Conservation (phyloP, 2,888 invertebrate species). For the Monopis laevigella region DNA sequence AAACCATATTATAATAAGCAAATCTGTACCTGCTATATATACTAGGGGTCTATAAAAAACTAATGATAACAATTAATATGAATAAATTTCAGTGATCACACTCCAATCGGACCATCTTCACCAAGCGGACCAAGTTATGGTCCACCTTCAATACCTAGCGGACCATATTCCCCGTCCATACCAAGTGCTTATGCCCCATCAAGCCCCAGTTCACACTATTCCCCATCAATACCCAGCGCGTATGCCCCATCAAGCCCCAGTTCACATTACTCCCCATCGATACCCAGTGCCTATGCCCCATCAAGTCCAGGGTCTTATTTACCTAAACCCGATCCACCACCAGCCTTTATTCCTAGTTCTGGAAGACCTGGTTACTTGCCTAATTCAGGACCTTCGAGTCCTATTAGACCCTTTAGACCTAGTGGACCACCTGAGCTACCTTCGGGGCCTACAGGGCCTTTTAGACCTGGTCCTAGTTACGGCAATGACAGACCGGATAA, state of each 20-base stretch:
- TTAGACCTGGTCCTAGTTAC: not conserved
- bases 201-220: constrained; percentile 12
- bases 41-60: too few relatives aligned
- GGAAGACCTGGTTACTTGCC: constrained; percentile 4
- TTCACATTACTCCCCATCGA: not conserved
- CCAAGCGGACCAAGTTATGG: constrained; percentile 12
- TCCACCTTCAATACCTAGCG: constrained; percentile 20
- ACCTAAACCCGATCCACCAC: constrained; percentile 1
- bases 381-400: constrained; percentile 1
- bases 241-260: constrained; percentile 1
- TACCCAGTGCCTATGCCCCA: constrained; percentile 1
- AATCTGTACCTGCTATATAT: too few relatives aligned
- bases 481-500: not conserved
- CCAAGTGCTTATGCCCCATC: constrained; percentile 12
- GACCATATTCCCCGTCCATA: constrained; percentile 17
- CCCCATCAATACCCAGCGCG: constrained; percentile 10
- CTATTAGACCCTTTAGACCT: constrained; percentile 18
- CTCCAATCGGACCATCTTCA: constrained; percentile 1
- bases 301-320: constrained; percentile 6
- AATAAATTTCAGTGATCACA: constrained; percentile 3
- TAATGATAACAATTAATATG: not conserved
- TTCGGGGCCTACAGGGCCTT: constrained; percentile 7
- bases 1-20: too few relatives aligned
- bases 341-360: constrained; percentile 1
- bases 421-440: too few relatives aligned